Percentiles rank a stretch among this genome's conserved stretches.
These are phyloP conservation scores for Malacosoma neustria DNA, from an alignment of 2,888 invertebrate species.

Conservation along the genomic window DNA sequence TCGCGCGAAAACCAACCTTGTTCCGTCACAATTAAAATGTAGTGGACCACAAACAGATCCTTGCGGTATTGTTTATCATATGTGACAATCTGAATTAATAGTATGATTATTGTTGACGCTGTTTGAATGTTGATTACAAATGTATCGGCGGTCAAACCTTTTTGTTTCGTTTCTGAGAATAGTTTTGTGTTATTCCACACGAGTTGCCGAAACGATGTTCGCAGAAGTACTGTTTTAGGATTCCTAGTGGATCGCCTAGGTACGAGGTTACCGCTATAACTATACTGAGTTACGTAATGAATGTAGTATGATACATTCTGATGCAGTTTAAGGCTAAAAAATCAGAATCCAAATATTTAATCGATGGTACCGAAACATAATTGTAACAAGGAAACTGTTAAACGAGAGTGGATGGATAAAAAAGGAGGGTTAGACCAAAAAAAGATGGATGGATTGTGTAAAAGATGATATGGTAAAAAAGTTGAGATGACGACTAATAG, in stretches of 20 bases:
- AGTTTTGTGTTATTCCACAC: slow-evolving; percentile 15
- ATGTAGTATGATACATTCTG: background rate
- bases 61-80: slow-evolving; percentile 26
- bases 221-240: slow-evolving; percentile 11
- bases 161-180: slow-evolving; percentile 17
- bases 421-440: no score
- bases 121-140: slow-evolving; percentile 35
- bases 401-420: no score
- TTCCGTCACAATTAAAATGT: background rate
- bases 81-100: slow-evolving; percentile 63
- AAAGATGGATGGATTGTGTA: no score
- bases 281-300: background rate
- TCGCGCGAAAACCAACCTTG: slow-evolving; percentile 14
- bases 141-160: slow-evolving; percentile 2
- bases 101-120: slow-evolving; percentile 59
- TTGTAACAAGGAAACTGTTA: no score
- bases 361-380: no score
- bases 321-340: background rate
- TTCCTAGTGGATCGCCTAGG: slow-evolving; percentile 8
- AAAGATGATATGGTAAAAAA: no score
- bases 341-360: no score
- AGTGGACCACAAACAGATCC: slow-evolving; percentile 1
- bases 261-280: slow-evolving; percentile 7
- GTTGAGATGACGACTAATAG: no score
- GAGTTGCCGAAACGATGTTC: slow-evolving; percentile 13